phyloP scores from a whole-genome alignment of 2,797 vertebrate species.

The Delichon dasypus region DNA sequence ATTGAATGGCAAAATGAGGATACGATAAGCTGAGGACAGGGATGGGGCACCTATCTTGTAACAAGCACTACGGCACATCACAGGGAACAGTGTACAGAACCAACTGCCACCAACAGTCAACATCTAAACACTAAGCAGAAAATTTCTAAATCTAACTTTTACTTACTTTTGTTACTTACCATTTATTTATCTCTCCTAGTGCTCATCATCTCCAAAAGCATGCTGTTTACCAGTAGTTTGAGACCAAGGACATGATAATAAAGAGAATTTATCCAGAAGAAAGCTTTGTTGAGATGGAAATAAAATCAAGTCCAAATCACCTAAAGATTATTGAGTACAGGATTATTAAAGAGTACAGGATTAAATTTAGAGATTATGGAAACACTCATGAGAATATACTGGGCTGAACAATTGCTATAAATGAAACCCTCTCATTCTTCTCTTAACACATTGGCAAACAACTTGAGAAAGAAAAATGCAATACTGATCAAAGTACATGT shows the following conservation, averaged over 20 bases:
- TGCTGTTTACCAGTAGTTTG: background rate
- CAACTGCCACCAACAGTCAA: background rate
- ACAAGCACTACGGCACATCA: background rate
- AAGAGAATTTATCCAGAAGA: background rate
- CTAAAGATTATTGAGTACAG: background rate
- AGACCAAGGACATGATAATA: background rate
- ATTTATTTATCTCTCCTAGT: background rate
- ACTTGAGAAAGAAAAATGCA: constrained; percentile 32
- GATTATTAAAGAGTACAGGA: background rate
- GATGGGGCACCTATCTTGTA: background rate
- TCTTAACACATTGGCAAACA: background rate
- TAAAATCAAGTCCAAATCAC: background rate
- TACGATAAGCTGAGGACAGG: background rate
- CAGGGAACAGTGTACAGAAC: background rate
- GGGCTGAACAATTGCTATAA: background rate
- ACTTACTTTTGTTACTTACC: background rate
- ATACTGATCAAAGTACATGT: constrained; percentile 43
- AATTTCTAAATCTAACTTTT: background rate
- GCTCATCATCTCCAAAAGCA: background rate
- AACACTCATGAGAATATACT: background rate
- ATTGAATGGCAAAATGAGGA: background rate
- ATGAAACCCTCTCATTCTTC: background rate
- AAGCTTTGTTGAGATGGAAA: background rate
- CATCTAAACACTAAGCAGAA: background rate
- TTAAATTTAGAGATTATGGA: background rate